Evolutionary conservation across 2,888 invertebrate genomes (phyloP).

Genomic region (Baccha elongata): DNA sequence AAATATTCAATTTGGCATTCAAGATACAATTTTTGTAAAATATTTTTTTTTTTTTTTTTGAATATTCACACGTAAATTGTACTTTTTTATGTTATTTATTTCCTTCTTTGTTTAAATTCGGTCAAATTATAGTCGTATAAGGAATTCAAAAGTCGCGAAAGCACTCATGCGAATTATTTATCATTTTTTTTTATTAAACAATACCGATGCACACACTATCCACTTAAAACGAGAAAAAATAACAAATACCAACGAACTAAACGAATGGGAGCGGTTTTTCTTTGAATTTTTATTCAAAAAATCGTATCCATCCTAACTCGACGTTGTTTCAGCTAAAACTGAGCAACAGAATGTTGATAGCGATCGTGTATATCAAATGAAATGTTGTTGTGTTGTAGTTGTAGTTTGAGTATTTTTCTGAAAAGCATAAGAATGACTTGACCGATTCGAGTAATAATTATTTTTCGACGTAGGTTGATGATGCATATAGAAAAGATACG

Average conservation of each 20-base stretch:
- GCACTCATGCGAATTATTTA: conserved; percentile 50
- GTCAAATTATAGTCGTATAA: conserved; percentile 56
- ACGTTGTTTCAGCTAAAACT: conserved; percentile 58
- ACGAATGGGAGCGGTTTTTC: conserved; percentile 20
- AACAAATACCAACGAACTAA: conserved; percentile 3
- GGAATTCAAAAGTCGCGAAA: conserved; percentile 46
- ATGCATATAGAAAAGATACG: background rate
- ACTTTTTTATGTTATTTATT: conserved; percentile 15
- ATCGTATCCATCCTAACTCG: conserved; percentile 47
- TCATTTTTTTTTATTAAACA: conserved; percentile 31
- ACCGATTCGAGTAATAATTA: background rate
- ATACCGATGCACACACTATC: conserved; percentile 8
- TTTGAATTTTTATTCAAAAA: conserved; percentile 29
- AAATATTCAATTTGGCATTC: conserved; percentile 40
- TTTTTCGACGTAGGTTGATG: conserved; percentile 11
- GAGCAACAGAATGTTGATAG: conserved; percentile 64
- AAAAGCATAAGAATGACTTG: background rate
- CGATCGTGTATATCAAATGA: conserved; percentile 69
- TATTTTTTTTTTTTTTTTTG: conserved; percentile 15
- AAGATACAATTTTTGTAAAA: conserved; percentile 26
- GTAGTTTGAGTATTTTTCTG: background rate
- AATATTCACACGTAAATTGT: conserved; percentile 40
- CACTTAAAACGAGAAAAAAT: conserved; percentile 16
- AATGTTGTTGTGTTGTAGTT: conserved; percentile 41
- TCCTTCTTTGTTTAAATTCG: conserved; percentile 54